Percentiles rank a stretch among this genome's conserved stretches.
Evolutionary conservation across 2,797 vertebrate genomes (phyloP).

Genomic region (Sorex maritimensis): DNA sequence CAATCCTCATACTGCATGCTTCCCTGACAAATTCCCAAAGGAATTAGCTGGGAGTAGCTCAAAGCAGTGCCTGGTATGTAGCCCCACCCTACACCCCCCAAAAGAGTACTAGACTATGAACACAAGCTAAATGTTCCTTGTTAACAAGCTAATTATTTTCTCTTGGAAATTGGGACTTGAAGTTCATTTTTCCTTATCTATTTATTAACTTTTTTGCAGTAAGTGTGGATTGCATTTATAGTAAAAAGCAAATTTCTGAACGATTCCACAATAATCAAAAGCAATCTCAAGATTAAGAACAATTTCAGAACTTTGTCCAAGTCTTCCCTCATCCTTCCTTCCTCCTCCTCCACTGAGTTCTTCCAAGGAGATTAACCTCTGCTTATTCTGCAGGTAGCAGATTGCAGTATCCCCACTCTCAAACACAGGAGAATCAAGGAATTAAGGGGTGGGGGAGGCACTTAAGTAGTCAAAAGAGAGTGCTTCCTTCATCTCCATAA

Average conservation of each 20-base stretch:
- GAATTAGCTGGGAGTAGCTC: no score
- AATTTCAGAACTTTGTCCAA: background rate
- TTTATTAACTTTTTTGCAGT: no score
- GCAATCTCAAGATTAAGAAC: constrained; percentile 35
- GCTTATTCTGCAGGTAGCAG: background rate
- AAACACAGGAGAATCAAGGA: background rate
- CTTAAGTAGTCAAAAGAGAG: constrained; percentile 15
- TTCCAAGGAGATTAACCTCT: background rate
- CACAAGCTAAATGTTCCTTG: background rate
- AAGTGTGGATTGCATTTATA: constrained; percentile 19
- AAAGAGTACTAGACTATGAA: constrained; percentile 13
- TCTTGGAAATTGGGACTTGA: background rate
- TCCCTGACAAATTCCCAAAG: no score
- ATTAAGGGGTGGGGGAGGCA: background rate
- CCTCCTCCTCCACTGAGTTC: background rate
- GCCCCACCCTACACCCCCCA: no score
- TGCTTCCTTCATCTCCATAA: background rate
- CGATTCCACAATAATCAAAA: constrained; percentile 40
- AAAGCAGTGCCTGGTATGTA: background rate
- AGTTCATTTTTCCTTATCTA: no score
- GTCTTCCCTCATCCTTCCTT: background rate
- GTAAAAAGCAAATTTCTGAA: background rate
- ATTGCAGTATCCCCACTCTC: background rate
- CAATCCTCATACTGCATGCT: no score
- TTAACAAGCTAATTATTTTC: background rate